phyloP scores from a whole-genome alignment of 2,888 invertebrate genomes.

The Phyto melanocephala region DNA sequence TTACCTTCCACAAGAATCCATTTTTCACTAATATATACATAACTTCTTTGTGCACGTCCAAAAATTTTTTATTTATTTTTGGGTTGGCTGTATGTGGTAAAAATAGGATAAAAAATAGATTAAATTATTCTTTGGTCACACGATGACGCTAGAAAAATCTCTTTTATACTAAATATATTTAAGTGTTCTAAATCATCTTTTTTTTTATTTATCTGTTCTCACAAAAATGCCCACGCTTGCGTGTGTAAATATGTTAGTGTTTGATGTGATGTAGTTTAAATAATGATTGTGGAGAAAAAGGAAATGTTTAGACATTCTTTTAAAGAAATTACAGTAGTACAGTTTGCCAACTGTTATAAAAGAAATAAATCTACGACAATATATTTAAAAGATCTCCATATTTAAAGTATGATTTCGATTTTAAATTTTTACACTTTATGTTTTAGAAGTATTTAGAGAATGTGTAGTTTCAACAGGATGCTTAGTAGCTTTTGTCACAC shows the following conservation, averaged over 20 bases:
- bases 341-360: neutral
- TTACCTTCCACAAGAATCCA: neutral
- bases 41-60: no score
- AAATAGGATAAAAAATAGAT: neutral
- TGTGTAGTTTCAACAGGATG: no score
- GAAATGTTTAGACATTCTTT: neutral
- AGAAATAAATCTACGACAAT: neutral
- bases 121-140: slow-evolving; percentile 24
- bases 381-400: neutral
- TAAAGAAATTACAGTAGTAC: neutral
- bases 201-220: neutral
- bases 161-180: neutral
- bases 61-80: no score
- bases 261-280: neutral
- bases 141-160: slow-evolving; percentile 40
- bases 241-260: neutral
- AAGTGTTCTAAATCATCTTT: neutral
- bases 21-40: slow-evolving; percentile 5
- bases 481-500: no score
- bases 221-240: no score
- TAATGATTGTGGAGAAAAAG: neutral
- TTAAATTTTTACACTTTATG: no score
- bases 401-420: no score
- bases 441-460: no score
- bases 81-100: neutral